A percentile compares a stretch with the other conserved stretches of the same genome.
These are phyloP conservation scores for Genyomyrus donnyi DNA, from an alignment of 2,113 vertebrate species.

Conservation along the genomic window DNA sequence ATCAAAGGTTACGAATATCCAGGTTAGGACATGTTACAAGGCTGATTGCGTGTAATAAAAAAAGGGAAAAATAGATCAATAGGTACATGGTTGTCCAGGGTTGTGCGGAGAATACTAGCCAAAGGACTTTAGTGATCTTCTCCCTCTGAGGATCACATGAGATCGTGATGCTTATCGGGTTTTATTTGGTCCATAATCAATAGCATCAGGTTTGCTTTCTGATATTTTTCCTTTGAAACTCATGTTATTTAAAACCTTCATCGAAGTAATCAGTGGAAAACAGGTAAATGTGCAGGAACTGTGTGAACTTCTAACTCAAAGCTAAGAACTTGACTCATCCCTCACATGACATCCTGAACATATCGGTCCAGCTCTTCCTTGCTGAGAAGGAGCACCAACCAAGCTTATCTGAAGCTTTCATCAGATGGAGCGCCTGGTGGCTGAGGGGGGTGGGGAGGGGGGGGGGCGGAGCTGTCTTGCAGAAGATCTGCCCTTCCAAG, in stretches of 20 bases:
- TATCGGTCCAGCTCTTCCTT: not conserved
- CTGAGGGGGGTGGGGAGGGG: not conserved
- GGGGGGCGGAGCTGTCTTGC: not conserved
- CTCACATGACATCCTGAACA: not conserved
- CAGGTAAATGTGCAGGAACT: not conserved
- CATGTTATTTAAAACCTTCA: not conserved
- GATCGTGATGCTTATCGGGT: not conserved
- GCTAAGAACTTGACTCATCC: not conserved
- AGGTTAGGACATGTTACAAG: not conserved
- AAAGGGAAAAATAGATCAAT: not conserved
- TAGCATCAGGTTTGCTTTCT: not conserved
- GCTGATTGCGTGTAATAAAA: not conserved
- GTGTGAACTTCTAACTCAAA: not conserved
- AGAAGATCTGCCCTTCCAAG: not conserved
- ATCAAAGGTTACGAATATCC: not conserved
- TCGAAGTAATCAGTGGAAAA: not conserved
- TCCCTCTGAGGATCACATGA: conserved; percentile 7
- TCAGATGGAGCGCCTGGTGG: not conserved
- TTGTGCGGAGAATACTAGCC: not conserved
- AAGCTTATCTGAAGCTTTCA: not conserved
- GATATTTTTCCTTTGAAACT: not conserved
- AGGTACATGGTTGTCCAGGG: not conserved
- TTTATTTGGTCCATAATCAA: conserved; percentile 16
- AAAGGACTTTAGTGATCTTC: not conserved
- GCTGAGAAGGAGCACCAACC: not conserved